Base-by-base conservation (phyloP, 2,888 invertebrate species). In the Caenorhabditis afra region DNA sequence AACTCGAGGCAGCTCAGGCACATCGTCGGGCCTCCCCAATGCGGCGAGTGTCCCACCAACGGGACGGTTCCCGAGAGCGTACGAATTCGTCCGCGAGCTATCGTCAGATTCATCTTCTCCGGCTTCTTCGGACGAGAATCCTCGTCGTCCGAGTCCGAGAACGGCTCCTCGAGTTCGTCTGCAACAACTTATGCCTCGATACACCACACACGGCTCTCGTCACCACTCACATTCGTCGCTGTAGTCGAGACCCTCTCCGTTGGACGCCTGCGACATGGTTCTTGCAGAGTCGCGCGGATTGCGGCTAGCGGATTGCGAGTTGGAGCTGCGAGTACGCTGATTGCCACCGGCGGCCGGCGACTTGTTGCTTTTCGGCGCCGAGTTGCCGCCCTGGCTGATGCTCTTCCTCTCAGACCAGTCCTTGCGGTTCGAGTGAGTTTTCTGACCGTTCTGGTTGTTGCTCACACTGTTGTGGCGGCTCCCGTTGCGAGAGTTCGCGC, bases 1-100 rank as follows among this genome's bases (percentile, higher is more conserved):
- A 90, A 90, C 68, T 90, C 86, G 64, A 90, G 77, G 64, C 90
- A 90, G 59, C 82, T 85, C 37, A 90, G 74, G 67, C 90, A 90
- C 90, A 90, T 90, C 4, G 90, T 90, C 5, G 90, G 90, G 1
- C 90, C 90, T 35, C 90, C 90, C 88, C 88, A 90, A 37, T 87
- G 85, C 23, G 90, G 90, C 1, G 85, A 81, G 80, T 84, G 89
- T 18, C 88, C 89, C 3, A 82, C 80, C 37, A 80, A 50, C 8
- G 83, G 82, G 4, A 82, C 87, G 16, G 88, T 89, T 65, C 90
- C 90, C 8, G 89, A 89, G 16, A 90, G 80, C 10, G 90, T 90
- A 22, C 90, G 87, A 23, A 89, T 89, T 20, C 89, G 83, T 22
- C 88, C 89, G 41, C 88, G 83, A 45, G 88, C 89, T 35, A 89